These are phyloP conservation scores for Carterocephalus palaemon DNA, from an alignment of 2,888 invertebrate genomes.

Conservation along the genomic window DNA sequence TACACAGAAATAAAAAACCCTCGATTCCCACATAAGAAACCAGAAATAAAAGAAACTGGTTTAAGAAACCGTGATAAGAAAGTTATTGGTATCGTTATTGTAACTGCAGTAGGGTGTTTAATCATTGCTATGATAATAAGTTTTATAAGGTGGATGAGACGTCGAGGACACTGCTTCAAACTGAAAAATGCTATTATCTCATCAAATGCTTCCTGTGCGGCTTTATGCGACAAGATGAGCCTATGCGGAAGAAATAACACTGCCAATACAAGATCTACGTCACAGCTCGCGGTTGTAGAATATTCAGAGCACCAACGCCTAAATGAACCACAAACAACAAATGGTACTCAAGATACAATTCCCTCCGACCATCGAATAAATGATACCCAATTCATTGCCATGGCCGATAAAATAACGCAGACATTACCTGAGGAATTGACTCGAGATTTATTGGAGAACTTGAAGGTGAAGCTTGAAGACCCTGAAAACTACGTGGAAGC, in stretches of 20 bases:
- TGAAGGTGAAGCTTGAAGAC: constrained; percentile 83
- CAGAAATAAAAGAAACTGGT: constrained; percentile 36
- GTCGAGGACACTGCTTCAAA: constrained; percentile 74
- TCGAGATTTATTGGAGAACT: constrained; percentile 83
- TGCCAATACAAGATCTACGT: constrained; percentile 80
- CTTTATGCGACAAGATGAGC: constrained; percentile 60
- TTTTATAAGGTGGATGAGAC: constrained; percentile 77
- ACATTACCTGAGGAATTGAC: constrained; percentile 87
- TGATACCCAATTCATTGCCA: constrained; percentile 45
- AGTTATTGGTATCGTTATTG: constrained; percentile 72
- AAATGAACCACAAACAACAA: constrained; percentile 76
- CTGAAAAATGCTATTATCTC: constrained; percentile 63
- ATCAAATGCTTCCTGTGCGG: constrained; percentile 56
- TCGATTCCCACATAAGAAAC: constrained; percentile 64
- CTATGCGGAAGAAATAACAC: constrained; percentile 64
- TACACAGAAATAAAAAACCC: constrained; percentile 63
- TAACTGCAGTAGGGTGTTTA: constrained; percentile 72
- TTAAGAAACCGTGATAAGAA: constrained; percentile 59
- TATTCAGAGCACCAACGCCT: constrained; percentile 80
- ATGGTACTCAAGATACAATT: constrained; percentile 48
- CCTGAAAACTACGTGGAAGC: constrained; percentile 86
- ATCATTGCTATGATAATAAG: constrained; percentile 75
- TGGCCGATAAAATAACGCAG: constrained; percentile 82
- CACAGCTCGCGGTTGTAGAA: constrained; percentile 80
- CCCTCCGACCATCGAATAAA: background rate